Base-by-base conservation (phyloP, 2,888 invertebrate species). In the Saturnia japonica region DNA sequence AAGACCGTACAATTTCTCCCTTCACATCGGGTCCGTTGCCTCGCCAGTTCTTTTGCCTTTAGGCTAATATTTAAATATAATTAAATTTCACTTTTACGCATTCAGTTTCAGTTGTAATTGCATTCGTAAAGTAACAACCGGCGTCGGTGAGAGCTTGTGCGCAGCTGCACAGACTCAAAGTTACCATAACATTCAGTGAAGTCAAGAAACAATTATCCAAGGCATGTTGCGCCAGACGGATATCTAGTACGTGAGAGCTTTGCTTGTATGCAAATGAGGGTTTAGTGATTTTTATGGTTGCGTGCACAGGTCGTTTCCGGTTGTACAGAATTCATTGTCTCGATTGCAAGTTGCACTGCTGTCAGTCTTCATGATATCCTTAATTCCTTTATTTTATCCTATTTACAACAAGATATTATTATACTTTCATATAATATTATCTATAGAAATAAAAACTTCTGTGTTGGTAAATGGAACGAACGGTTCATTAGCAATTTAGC, bases 191-290 rank as follows among this genome's bases (percentile, higher is more conserved):
- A 81, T 78, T 80, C 82, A 82, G 25, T 14, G 14, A 14, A 60
- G 57, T 86, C 76, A 83, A 78, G 78, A 83, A 88, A 87, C 86
- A 87, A 89, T 89, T 60, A 60, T 60, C 57, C 28, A 19, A 51
- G 19, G 11, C 14, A 60, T 25, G 25, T 60, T 60, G 57, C 57
- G 57, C 16, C 28, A 28, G 57, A 60, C 57, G 25, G 25, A 28
- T 28, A 28, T 28, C 57, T 60, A 60, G 25, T 76, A 74, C 77
- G 77, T 79, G 79, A 75, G 80, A 79, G 70, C 74, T 75, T 74
- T 51, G 64, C 66, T 66, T 78, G 78, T 80, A 75, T 75, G 74
- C 72, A 76, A 80, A 79, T 76, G 71, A 70, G 72, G 68, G 72
- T 74, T 79, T 77, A 74, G 75, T 75, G 73, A 74, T 75, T 79